Evolutionary conservation across 2,888 invertebrate genomes (phyloP).

Genomic region (Epinotia demarniana): DNA sequence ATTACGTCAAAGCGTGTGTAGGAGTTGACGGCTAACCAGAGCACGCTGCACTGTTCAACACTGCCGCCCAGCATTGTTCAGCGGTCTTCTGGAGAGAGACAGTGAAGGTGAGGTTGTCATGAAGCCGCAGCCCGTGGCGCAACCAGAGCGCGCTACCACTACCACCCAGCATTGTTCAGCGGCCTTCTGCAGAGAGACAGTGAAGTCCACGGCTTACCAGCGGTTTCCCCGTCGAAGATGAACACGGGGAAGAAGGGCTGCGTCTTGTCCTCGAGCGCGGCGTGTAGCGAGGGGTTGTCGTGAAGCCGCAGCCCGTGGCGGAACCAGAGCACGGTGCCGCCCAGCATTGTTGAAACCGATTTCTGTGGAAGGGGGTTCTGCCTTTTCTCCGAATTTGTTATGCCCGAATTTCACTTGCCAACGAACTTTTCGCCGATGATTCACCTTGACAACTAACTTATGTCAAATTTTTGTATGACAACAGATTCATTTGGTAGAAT

Average conservation of each 20-base stretch:
- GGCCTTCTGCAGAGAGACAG: not conserved
- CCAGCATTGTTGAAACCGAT: slow-evolving; percentile 43
- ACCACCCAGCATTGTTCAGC: slow-evolving; percentile 63
- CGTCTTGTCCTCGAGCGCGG: slow-evolving; percentile 75
- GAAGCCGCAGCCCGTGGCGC: slow-evolving; percentile 88
- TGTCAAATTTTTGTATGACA: too few relatives aligned
- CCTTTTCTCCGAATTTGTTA: too few relatives aligned
- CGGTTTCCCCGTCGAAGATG: slow-evolving; percentile 90
- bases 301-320: slow-evolving; percentile 88
- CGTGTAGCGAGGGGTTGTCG: slow-evolving; percentile 87
- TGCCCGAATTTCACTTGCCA: too few relatives aligned
- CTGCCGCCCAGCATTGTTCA: slow-evolving; percentile 70
- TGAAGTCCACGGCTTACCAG: slow-evolving; percentile 75
- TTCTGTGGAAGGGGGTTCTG: too few relatives aligned
- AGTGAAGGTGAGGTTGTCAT: slow-evolving; percentile 86
- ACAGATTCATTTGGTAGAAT: too few relatives aligned
- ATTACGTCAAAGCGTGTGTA: too few relatives aligned
- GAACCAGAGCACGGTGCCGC: slow-evolving; percentile 87
- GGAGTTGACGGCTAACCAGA: slow-evolving; percentile 82
- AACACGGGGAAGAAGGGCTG: slow-evolving; percentile 86
- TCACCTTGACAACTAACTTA: too few relatives aligned
- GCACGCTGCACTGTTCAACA: too few relatives aligned
- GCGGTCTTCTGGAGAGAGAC: not conserved
- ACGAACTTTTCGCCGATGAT: too few relatives aligned
- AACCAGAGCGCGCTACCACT: slow-evolving; percentile 88